Base-by-base conservation (phyloP, 2,113 vertebrate species). In the Chaetodon trifascialis region DNA sequence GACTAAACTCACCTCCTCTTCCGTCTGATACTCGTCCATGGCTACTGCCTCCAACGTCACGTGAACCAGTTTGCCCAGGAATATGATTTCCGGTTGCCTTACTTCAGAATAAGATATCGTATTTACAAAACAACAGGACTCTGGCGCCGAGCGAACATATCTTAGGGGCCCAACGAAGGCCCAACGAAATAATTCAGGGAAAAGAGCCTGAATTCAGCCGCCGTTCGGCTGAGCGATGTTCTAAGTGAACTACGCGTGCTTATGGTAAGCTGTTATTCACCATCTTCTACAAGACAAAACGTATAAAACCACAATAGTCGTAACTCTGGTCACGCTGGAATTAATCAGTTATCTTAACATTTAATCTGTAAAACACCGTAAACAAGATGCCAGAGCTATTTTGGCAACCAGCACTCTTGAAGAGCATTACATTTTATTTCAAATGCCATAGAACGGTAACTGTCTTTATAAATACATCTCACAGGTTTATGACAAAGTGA, bases 21-120 rank as follows among this genome's bases (percentile, higher is more conserved):
- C 89, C 7, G 68, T 21, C 38, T 89, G 79, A 49, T 75, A 79
- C 2, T 88, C 72, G 16, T 84, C 88, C 90, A 92, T 93, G 12
- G 47, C 17, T 68, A 1, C 10, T 23, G 5, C 12, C 12, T 21
- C 2, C 30, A 1, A 1, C 1, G 36, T 16, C 8, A 51, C 65
- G 9, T 38, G 7, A n/a, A 11, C 1, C 30, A 30, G 25, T 5
- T 30, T 15, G 25, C 1, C 1, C 3, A 5, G 4, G 34, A 34
- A 46, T 0, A 36, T 0, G 2, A 76, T 66, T 85, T 86, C 87
- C 86, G 77, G 68, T 74, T 0, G 0, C 25, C 49, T 82, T n/a
- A n/a, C n/a, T n/a, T 85, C 79, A 86, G 7, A 85, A 80, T 83
- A 87, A 78, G 1, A 1, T 30, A 11, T 36, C 2, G 16, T 52